These are phyloP conservation scores for Halocaridina rubra DNA, from an alignment of 2,888 invertebrate species.

Conservation along the genomic window DNA sequence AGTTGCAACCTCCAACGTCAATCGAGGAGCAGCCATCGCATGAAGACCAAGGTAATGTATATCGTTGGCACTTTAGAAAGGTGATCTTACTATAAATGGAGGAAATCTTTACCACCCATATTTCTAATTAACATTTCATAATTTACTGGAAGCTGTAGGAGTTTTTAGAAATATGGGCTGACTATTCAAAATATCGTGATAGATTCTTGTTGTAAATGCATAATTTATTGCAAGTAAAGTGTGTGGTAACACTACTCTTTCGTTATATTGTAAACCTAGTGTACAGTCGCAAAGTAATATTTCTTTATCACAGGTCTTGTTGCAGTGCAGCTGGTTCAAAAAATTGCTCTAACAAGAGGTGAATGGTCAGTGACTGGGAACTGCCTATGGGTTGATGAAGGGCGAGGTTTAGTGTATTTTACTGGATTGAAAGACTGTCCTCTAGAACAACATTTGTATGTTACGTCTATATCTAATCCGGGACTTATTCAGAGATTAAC, in stretches of 20 bases:
- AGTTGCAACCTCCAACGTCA: constrained; percentile 27
- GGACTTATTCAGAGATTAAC: constrained; percentile 83
- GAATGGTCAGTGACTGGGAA: constrained; percentile 93
- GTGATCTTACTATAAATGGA: too few relatives aligned
- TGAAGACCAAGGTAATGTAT: constrained; percentile 30
- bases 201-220: too few relatives aligned
- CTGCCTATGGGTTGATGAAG: constrained; percentile 88
- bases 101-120: too few relatives aligned
- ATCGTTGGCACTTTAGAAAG: too few relatives aligned
- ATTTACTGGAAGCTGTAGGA: too few relatives aligned
- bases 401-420: constrained; percentile 86
- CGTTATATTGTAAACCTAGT: too few relatives aligned
- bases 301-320: constrained; percentile 50
- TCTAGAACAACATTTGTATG: constrained; percentile 92
- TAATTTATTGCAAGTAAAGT: too few relatives aligned
- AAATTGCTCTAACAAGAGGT: constrained; percentile 82
- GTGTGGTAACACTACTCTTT: too few relatives aligned
- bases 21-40: constrained; percentile 30
- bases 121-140: too few relatives aligned
- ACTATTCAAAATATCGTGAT: too few relatives aligned
- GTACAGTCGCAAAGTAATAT: too few relatives aligned
- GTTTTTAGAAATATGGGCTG: too few relatives aligned
- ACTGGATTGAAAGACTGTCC: constrained; percentile 90
- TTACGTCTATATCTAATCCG: constrained; percentile 79
- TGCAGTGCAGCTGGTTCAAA: constrained; percentile 55